Evolutionary conservation across 2,113 vertebrate genomes (phyloP).

Genomic region (Ophiodon elongatus): DNA sequence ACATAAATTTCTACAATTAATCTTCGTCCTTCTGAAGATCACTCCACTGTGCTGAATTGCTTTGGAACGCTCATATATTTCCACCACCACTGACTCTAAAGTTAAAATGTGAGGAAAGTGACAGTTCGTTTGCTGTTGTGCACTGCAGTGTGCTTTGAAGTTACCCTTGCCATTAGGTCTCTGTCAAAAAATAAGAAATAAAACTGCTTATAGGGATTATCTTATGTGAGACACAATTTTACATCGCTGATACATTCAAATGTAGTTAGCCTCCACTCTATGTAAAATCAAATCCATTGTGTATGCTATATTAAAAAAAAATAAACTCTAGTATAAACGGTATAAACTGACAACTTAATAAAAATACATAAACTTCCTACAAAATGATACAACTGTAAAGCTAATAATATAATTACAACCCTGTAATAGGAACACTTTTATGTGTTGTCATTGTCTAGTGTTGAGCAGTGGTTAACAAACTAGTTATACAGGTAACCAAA

Average conservation of each 20-base stretch:
- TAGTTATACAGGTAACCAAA: not conserved
- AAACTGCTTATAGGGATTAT: not conserved
- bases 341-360: not conserved
- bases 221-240: not conserved
- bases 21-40: not conserved
- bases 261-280: not conserved
- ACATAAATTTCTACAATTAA: not conserved
- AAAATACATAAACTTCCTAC: not conserved
- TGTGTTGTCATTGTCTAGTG: not conserved
- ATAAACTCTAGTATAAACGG: too few relatives aligned
- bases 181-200: not conserved
- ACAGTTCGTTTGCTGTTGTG: not conserved
- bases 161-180: not conserved
- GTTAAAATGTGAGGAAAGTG: not conserved
- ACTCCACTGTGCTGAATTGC: not conserved
- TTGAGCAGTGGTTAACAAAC: not conserved
- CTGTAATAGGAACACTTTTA: not conserved
- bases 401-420: not conserved
- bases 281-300: not conserved
- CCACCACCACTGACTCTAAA: not conserved
- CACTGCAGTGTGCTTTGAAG: not conserved
- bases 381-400: not conserved
- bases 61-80: conserved; percentile 8
- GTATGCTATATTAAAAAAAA: not conserved
- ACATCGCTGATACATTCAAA: not conserved